Conservation (phyloP, 53 echinoderm and acorn worm species). For the Astropecten irregularis region DNA sequence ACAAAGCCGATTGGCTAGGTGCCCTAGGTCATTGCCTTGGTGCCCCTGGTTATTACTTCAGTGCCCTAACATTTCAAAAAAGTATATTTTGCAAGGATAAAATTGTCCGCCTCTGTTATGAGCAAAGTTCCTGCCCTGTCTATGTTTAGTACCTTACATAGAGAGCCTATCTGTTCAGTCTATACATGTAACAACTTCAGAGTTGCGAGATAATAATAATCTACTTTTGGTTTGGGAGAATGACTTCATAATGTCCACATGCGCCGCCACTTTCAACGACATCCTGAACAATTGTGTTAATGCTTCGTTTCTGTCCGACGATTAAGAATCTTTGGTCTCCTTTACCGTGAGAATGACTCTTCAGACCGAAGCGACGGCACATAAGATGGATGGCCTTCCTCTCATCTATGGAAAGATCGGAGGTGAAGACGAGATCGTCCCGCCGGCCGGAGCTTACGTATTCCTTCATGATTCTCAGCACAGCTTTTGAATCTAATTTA, state of each 20-base stretch:
- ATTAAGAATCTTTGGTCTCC: conserved; percentile 49
- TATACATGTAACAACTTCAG: no score
- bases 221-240: no score
- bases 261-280: conserved; percentile 64
- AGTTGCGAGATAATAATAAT: no score
- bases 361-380: conserved; percentile 42
- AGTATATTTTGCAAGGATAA: no score
- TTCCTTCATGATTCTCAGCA: conserved; percentile 47
- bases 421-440: conserved; percentile 69
- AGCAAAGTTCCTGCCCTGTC: no score
- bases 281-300: conserved; percentile 52
- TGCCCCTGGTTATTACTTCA: no score
- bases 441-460: conserved; percentile 41
- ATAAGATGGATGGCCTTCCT: conserved; percentile 55
- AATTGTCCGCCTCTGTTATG: no score
- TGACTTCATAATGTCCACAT: conserved; percentile 56
- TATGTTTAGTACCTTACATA: no score
- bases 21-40: no score
- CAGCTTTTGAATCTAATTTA: conserved; percentile 32
- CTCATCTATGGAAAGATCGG: conserved; percentile 56
- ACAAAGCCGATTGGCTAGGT: no score
- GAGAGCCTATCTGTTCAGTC: no score
- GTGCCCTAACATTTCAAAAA: no score
- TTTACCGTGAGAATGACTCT: conserved; percentile 67
- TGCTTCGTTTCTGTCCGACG: conserved; percentile 36